phyloP scores from a whole-genome alignment of 2,888 invertebrate genomes.

The Erynnis tages region DNA sequence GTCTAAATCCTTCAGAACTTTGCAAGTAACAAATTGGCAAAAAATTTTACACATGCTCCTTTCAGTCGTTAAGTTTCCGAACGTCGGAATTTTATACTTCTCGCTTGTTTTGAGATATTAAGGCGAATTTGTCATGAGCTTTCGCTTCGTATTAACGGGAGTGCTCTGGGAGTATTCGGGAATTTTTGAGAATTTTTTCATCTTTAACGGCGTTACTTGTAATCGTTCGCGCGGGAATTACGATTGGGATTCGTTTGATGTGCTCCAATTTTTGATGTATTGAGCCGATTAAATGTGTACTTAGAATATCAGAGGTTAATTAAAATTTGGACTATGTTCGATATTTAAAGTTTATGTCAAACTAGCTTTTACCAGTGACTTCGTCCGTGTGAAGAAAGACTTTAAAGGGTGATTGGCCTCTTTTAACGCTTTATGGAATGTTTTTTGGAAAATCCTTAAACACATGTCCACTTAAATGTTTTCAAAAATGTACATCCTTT shows the following conservation, averaged over 20 bases:
- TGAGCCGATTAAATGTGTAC: too few species aligned
- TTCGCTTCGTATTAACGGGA: conserved; percentile 29
- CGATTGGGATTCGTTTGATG: background rate
- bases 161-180: conserved; percentile 23
- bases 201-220: conserved; percentile 18
- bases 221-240: conserved; percentile 8
- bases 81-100: conserved; percentile 43
- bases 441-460: too few species aligned
- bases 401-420: too few species aligned
- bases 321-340: too few species aligned
- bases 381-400: too few species aligned
- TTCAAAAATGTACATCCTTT: too few species aligned
- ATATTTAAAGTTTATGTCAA: too few species aligned
- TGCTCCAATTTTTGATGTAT: background rate
- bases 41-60: conserved; percentile 60
- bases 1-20: conserved; percentile 36
- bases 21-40: conserved; percentile 60
- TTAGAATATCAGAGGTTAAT: too few species aligned
- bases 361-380: too few species aligned
- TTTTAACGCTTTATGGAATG: too few species aligned
- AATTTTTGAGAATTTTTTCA: conserved; percentile 23
- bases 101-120: conserved; percentile 48
- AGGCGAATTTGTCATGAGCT: conserved; percentile 44
- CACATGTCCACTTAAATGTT: too few species aligned
- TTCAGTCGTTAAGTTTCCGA: conserved; percentile 42